phyloP scores from a whole-genome alignment of 2,888 invertebrate genomes.

The Phragmatobia fuliginosa region DNA sequence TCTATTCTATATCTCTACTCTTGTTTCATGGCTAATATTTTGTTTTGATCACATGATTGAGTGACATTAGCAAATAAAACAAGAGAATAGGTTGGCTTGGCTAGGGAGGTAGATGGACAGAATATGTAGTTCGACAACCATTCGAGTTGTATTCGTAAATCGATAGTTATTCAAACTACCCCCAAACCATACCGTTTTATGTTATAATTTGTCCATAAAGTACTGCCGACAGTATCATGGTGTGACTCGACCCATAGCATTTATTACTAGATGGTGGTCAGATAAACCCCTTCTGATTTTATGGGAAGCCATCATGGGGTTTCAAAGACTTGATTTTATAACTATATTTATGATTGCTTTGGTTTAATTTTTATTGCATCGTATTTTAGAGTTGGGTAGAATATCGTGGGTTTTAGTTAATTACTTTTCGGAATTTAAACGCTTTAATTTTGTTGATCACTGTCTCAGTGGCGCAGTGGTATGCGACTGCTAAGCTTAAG shows the following conservation, averaged over 20 bases:
- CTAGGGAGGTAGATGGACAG: too few species aligned
- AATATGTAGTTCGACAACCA: slow-evolving; percentile 12
- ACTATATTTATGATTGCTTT: slow-evolving; percentile 25
- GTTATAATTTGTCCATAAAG: slow-evolving; percentile 68
- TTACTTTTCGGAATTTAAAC: too few species aligned
- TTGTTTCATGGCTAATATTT: too few species aligned
- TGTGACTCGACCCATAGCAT: slow-evolving; percentile 41
- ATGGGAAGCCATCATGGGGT: slow-evolving; percentile 38
- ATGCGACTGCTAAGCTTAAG: too few species aligned
- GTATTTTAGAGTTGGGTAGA: slow-evolving; percentile 13
- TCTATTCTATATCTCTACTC: too few species aligned
- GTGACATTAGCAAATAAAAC: too few species aligned
- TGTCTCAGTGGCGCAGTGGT: too few species aligned
- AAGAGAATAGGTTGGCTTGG: too few species aligned
- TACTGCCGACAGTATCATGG: slow-evolving; percentile 61
- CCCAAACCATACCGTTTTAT: slow-evolving; percentile 55
- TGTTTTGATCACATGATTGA: too few species aligned
- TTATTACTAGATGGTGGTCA: slow-evolving; percentile 50
- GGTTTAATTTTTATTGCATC: slow-evolving; percentile 32
- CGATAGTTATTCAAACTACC: slow-evolving; percentile 20
- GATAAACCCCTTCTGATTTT: slow-evolving; percentile 46
- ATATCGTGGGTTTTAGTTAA: slow-evolving; percentile 6
- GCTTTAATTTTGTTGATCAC: too few species aligned
- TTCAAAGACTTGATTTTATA: slow-evolving; percentile 31
- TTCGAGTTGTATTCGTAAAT: slow-evolving; percentile 40